Conservation (phyloP, 2,888 invertebrate species). For the Acronicta leporina region DNA sequence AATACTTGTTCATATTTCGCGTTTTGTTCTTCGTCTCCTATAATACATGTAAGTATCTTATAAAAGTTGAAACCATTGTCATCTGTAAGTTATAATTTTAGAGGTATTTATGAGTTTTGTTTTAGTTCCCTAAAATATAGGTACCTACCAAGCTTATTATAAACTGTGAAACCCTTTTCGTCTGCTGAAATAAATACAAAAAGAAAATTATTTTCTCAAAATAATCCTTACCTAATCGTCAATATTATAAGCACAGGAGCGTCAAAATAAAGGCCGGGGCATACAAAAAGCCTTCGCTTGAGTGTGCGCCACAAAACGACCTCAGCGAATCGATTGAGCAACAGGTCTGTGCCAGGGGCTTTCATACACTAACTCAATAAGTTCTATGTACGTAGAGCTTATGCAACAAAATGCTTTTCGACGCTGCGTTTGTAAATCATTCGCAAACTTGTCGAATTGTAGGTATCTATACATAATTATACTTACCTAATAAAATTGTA, state of each 20-base stretch:
- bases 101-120: no score
- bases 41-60: no score
- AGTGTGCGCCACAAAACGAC: slow-evolving; percentile 69
- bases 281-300: slow-evolving; percentile 59
- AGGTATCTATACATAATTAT: no score
- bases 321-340: slow-evolving; percentile 79
- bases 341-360: slow-evolving; percentile 72
- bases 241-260: slow-evolving; percentile 32
- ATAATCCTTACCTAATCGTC: slow-evolving; percentile 21
- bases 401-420: slow-evolving; percentile 46
- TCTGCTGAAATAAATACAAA: background rate
- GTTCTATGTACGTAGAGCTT: slow-evolving; percentile 28
- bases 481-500: no score
- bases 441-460: slow-evolving; percentile 29
- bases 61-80: no score
- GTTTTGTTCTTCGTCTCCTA: no score
- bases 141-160: no score
- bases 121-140: no score
- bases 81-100: no score
- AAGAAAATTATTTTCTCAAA: slow-evolving; percentile 1
- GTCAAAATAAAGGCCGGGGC: slow-evolving; percentile 52
- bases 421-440: slow-evolving; percentile 46
- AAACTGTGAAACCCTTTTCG: no score
- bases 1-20: no score
- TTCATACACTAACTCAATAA: slow-evolving; percentile 47